These are phyloP conservation scores for Adelges cooleyi DNA, from an alignment of 1,140 invertebrate genomes.

Conservation along the genomic window DNA sequence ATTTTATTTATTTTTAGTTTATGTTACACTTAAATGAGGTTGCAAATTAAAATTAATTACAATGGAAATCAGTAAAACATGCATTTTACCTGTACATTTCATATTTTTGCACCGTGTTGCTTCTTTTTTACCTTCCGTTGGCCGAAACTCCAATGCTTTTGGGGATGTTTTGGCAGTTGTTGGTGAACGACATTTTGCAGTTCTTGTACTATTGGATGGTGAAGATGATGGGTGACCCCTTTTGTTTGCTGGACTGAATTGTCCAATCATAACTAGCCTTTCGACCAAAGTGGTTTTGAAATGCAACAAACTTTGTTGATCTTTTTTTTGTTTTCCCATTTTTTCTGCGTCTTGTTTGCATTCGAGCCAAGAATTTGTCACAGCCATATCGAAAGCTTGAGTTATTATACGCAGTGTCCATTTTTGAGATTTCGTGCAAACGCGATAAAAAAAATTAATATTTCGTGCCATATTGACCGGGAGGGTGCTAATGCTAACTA, in stretches of 20 bases:
- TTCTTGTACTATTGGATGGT: not conserved
- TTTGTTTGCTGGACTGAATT: not conserved
- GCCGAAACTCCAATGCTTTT: not conserved
- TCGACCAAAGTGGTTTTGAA: not conserved
- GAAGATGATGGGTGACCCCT: not conserved
- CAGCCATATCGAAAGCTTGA: conserved; percentile 33
- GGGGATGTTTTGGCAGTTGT: not conserved
- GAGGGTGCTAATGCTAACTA: too few species aligned
- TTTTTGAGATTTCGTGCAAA: conserved; percentile 24
- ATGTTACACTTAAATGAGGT: not conserved
- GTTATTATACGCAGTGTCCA: conserved; percentile 35
- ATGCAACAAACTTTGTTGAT: not conserved
- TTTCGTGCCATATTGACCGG: too few species aligned
- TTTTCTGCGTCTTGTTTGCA: conserved; percentile 31
- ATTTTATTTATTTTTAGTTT: conserved; percentile 3
- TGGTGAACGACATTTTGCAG: not conserved
- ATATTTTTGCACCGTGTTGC: not conserved
- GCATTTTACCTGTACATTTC: not conserved
- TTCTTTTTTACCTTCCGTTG: too few species aligned
- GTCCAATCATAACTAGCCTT: not conserved
- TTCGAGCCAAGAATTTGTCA: conserved; percentile 35
- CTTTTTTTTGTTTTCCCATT: not conserved
- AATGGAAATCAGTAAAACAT: not conserved
- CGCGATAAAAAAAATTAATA: too few species aligned
- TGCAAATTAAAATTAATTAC: not conserved